Evolutionary conservation across 2,797 vertebrate genomes (phyloP), one percentile per base, ranked within the genome.

Genomic region (Enteromius argenteus): DNA sequence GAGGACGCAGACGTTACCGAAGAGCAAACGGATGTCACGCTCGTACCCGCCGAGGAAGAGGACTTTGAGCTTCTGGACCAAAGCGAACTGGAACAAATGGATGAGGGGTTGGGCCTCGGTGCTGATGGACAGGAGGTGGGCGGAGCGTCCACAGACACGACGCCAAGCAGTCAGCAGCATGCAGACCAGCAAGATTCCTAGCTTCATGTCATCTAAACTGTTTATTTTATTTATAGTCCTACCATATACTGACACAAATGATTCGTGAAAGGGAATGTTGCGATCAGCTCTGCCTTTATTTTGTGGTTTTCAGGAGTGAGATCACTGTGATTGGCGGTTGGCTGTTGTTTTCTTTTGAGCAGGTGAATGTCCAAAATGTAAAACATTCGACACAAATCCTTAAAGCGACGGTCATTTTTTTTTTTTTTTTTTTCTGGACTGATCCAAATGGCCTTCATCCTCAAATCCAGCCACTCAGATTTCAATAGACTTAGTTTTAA

Each of bases 61-160:
- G 98, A 99, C 94, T 99, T 99, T 94, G 98, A 99, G 96, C 96
- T 99, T 88, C 95, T 99, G 95, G 98, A 99, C 96, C 97, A 99
- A 96, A 97, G 96, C 84, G 98, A 99, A 96, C 95, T 99, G 95
- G 98, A 99, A 90, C 95, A 97, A 92, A 94, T 95, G 89, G 95
- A 97, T 73, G 96, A 95, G 62, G 97, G 94, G 92, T 92, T 96
- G 89, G 96, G 95, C 80, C 90, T 95, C 0, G 79, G 92, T 79
- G 93, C 92, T 87, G 92, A 92, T 53, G 86, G 88, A 94, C 93
- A 90, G 91, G 89, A 10, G 56, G 89, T 27, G 53, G 92, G 82
- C 17, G 89, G 68, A 5, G 85, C 88, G 83, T 86, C 89, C 79
- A 37, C 91, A 78, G 91, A 93, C 79, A 89, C 87, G 10, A 84